These are phyloP conservation scores for Delichon dasypus DNA, from an alignment of 2,797 vertebrate species.

Conservation along the genomic window DNA sequence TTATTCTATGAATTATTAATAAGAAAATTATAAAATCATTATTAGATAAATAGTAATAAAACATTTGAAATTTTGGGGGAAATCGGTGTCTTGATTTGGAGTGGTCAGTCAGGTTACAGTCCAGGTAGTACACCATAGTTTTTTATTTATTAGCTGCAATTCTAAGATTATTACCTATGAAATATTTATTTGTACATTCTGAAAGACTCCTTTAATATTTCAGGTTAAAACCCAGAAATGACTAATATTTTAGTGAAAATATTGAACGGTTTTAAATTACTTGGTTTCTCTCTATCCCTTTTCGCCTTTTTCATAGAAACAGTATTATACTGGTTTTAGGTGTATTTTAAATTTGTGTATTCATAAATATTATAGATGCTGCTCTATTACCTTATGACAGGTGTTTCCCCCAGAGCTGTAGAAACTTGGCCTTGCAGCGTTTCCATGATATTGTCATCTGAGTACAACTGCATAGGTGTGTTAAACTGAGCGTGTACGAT, in stretches of 20 bases:
- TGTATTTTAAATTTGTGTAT: not conserved
- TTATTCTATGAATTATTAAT: not conserved
- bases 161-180: not conserved
- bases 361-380: not conserved
- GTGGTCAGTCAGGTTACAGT: not conserved
- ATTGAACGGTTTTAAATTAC: not conserved
- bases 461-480: conserved; percentile 83
- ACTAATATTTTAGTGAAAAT: not conserved
- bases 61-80: not conserved
- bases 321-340: not conserved
- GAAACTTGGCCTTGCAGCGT: conserved; percentile 84
- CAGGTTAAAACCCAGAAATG: not conserved
- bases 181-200: not conserved
- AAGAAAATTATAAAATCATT: not conserved
- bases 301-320: not conserved
- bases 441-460: conserved; percentile 84
- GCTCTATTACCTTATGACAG: conserved; percentile 75
- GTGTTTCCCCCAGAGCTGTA: conserved; percentile 80
- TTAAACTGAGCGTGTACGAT: conserved; percentile 83
- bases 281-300: not conserved
- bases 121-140: not conserved
- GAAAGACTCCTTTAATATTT: not conserved
- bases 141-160: not conserved
- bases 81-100: not conserved
- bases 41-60: not conserved